A percentile compares a stretch with the other conserved stretches of the same genome.
These are phyloP conservation scores for Tyrophagus putrescentiae DNA, from an alignment of 1,140 invertebrate genomes.

Conservation along the genomic window DNA sequence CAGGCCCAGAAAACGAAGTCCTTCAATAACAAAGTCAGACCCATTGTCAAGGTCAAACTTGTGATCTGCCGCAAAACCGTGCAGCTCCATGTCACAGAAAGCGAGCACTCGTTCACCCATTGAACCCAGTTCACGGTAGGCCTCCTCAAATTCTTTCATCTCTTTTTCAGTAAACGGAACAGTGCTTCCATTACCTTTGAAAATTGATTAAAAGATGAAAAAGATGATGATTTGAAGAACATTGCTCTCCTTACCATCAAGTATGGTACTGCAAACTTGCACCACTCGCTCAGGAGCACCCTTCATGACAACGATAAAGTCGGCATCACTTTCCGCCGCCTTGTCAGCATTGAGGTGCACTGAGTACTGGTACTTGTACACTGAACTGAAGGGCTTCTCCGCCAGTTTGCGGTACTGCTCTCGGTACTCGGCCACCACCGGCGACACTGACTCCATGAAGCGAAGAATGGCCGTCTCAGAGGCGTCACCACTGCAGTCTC, in stretches of 20 bases:
- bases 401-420: conserved; percentile 27
- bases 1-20: conserved; percentile 34
- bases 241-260: conserved; percentile 42
- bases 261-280: conserved; percentile 69
- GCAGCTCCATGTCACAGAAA: conserved; percentile 33
- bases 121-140: conserved; percentile 43
- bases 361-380: conserved; percentile 29
- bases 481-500: conserved; percentile 35
- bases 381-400: conserved; percentile 33
- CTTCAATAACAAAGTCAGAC: conserved; percentile 32
- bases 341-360: not conserved
- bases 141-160: conserved; percentile 37
- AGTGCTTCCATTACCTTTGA: conserved; percentile 40
- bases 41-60: conserved; percentile 41
- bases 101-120: conserved; percentile 43
- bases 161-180: conserved; percentile 50
- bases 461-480: conserved; percentile 36
- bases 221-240: conserved; percentile 34
- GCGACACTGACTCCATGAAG: conserved; percentile 33
- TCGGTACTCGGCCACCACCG: conserved; percentile 27
- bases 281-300: conserved; percentile 30
- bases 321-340: not conserved
- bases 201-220: not conserved
- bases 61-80: conserved; percentile 30
- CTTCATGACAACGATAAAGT: conserved; percentile 28